Percentiles rank a stretch among this genome's conserved stretches.
phyloP scores from a whole-genome alignment of 2,888 invertebrate species.

The Xylocampa areola region DNA sequence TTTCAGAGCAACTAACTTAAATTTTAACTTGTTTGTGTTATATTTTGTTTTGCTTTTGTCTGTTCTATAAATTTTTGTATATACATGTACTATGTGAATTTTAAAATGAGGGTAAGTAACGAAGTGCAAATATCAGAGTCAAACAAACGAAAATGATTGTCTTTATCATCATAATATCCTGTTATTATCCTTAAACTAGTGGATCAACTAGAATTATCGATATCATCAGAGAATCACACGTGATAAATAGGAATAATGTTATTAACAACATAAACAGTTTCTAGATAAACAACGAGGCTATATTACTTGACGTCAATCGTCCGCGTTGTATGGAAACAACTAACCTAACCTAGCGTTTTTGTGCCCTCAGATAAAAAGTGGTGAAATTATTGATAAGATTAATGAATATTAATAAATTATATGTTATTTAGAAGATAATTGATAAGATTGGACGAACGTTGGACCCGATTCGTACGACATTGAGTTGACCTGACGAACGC shows the following conservation, averaged over 20 bases:
- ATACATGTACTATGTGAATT: not conserved
- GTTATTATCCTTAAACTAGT: conserved; percentile 17
- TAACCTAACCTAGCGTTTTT: conserved; percentile 12
- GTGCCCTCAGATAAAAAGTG: not conserved
- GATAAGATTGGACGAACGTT: conserved; percentile 26
- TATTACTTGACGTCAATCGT: conserved; percentile 50
- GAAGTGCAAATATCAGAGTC: not conserved
- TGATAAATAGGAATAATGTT: conserved; percentile 32
- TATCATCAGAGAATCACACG: conserved; percentile 22
- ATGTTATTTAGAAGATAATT: conserved; percentile 1
- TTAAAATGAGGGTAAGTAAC: not conserved
- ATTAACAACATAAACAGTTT: conserved; percentile 48
- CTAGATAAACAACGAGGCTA: conserved; percentile 30
- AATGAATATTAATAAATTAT: conserved; percentile 5
- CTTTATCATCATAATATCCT: conserved; percentile 8
- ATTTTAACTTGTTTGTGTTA: too few species aligned
- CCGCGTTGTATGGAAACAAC: conserved; percentile 18
- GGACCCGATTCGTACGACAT: conserved; percentile 34
- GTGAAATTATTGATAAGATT: conserved; percentile 27
- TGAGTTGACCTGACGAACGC: conserved; percentile 41
- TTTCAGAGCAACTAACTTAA: too few species aligned
- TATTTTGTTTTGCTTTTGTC: too few species aligned
- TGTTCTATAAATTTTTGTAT: not conserved
- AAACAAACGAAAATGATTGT: not conserved
- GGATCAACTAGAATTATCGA: conserved; percentile 33